phyloP scores from a whole-genome alignment of 2,113 vertebrate genomes.

The Copsychus sechellarum region DNA sequence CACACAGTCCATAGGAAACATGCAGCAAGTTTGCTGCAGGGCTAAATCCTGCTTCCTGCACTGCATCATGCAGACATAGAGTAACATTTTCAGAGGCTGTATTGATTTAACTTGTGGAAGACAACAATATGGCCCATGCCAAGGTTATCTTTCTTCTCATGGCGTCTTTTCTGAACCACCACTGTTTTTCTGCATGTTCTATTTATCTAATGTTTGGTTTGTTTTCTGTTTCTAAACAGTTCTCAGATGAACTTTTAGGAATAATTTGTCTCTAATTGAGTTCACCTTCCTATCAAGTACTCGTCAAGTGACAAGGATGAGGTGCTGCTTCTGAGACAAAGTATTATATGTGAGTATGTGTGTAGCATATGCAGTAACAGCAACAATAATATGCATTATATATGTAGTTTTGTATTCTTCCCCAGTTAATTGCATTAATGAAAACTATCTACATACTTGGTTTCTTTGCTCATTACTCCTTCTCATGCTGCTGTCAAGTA shows the following conservation, averaged over 20 bases:
- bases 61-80: rapidly evolving
- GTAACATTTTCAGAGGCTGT: not conserved
- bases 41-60: not conserved
- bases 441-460: not conserved
- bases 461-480: not conserved
- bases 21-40: not conserved
- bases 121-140: not conserved
- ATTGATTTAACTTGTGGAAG: not conserved
- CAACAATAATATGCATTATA: not conserved
- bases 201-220: not conserved
- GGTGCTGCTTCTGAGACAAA: not conserved
- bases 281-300: not conserved
- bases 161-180: not conserved
- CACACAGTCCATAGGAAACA: not conserved
- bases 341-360: not conserved
- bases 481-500: not conserved
- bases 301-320: not conserved
- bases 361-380: not conserved
- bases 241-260: not conserved
- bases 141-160: not conserved
- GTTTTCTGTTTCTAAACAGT: not conserved
- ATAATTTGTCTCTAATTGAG: not conserved
- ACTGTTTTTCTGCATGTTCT: not conserved
- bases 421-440: not conserved
- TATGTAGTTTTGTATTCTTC: not conserved